Evolutionary conservation across 2,113 vertebrate genomes (phyloP).

Genomic region (Chinchilla lanigera): DNA sequence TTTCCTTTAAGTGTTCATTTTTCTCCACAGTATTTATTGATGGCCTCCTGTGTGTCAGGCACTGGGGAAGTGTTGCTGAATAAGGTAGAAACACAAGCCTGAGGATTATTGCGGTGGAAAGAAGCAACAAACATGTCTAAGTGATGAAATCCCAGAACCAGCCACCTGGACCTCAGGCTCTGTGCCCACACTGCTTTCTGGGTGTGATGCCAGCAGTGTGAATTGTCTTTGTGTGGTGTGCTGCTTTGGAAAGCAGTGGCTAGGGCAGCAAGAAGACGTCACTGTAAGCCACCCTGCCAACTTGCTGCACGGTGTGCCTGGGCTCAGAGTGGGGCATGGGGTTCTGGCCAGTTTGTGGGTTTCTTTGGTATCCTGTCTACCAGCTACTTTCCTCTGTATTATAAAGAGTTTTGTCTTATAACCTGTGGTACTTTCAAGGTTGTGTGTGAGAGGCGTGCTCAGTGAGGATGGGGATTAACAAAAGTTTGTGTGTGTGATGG

Average conservation of each 20-base stretch:
- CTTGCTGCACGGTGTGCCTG: slow-evolving; percentile 77
- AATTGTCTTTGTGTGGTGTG: background rate
- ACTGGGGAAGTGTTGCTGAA: background rate
- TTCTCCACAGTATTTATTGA: background rate
- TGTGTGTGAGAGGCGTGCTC: slow-evolving; percentile 80
- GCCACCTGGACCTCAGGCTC: background rate
- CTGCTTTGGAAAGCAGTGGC: background rate
- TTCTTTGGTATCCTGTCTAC: slow-evolving; percentile 81
- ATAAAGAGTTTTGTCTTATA: slow-evolving; percentile 83
- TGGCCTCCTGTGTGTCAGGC: background rate
- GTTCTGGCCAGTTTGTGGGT: slow-evolving; percentile 79
- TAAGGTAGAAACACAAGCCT: background rate
- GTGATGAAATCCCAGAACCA: background rate
- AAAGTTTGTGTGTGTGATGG: slow-evolving; percentile 60
- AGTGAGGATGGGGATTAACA: slow-evolving; percentile 75
- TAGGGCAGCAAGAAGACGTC: slow-evolving; percentile 10
- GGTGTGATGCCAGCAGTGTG: background rate
- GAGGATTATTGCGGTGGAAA: background rate
- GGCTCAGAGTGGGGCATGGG: slow-evolving; percentile 78
- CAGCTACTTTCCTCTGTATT: slow-evolving; percentile 84
- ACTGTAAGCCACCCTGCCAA: background rate
- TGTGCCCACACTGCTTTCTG: accelerated
- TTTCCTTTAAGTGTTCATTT: background rate
- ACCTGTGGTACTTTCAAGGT: slow-evolving; percentile 83
- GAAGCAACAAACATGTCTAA: background rate